phyloP scores from a whole-genome alignment of 2,797 vertebrate genomes.

The Manis javanica region DNA sequence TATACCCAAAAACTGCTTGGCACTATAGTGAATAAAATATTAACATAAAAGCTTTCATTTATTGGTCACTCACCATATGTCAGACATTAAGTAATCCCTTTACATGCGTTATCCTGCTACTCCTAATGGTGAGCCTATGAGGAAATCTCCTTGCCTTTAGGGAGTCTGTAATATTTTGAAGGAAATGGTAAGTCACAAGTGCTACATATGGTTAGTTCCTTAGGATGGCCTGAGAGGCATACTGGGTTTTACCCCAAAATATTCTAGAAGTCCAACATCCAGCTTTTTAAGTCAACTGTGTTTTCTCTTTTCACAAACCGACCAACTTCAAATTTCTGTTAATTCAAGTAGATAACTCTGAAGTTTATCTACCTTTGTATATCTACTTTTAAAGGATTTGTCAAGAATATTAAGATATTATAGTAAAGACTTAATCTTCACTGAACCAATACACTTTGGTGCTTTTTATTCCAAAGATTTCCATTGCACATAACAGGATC shows the following conservation, averaged over 20 bases:
- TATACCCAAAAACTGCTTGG: neutral
- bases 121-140: neutral
- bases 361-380: neutral
- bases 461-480: conserved; percentile 39
- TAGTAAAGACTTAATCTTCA: conserved; percentile 49
- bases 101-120: neutral
- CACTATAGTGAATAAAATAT: conserved; percentile 1
- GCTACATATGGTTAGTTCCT: neutral
- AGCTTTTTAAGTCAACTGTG: conserved; percentile 18
- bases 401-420: conserved; percentile 10
- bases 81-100: conserved; percentile 5
- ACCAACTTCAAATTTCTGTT: conserved; percentile 45
- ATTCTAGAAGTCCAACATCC: neutral
- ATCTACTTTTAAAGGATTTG: conserved; percentile 54
- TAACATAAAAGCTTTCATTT: conserved; percentile 20
- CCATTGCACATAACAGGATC: neutral
- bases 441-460: neutral
- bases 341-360: neutral
- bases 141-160: conserved; percentile 12
- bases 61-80: neutral
- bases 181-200: conserved; percentile 21
- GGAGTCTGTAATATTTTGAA: conserved; percentile 24
- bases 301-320: neutral
- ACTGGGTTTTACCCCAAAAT: neutral
- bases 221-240: neutral